Percentiles rank a stretch among this genome's conserved stretches.
These are phyloP conservation scores for Himalopsyche tibetana DNA, from an alignment of 2,888 invertebrate species.

Conservation along the genomic window DNA sequence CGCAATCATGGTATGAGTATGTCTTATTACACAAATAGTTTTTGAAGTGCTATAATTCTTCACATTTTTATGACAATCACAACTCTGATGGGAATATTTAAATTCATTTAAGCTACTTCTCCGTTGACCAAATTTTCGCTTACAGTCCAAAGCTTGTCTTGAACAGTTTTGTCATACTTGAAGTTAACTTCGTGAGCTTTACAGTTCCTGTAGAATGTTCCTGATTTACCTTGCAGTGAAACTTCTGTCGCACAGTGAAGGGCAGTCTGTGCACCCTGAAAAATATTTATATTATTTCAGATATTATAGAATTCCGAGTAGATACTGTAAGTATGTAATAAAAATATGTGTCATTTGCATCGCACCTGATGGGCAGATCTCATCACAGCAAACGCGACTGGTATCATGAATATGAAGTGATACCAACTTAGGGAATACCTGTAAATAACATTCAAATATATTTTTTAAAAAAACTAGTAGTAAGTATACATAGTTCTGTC, in stretches of 20 bases:
- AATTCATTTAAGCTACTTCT: conserved; percentile 46
- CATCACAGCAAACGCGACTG: conserved; percentile 84
- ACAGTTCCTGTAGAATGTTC: conserved; percentile 87
- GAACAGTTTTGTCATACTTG: conserved; percentile 78
- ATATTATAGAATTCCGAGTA: not conserved
- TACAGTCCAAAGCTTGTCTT: conserved; percentile 82
- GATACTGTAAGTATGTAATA: not conserved
- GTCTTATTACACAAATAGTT: too few relatives aligned
- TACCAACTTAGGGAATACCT: conserved; percentile 81
- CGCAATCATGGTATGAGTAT: too few relatives aligned
- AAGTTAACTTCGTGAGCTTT: conserved; percentile 78
- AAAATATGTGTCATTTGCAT: not conserved
- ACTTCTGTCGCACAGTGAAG: conserved; percentile 85
- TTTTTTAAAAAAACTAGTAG: not conserved
- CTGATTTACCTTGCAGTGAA: conserved; percentile 79
- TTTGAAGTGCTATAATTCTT: too few relatives aligned
- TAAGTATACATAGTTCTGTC: too few relatives aligned
- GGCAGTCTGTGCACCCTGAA: conserved; percentile 87
- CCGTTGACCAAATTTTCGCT: conserved; percentile 77
- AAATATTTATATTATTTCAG: conserved; percentile 66
- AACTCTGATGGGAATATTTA: not conserved
- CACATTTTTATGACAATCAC: not conserved
- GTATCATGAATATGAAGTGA: conserved; percentile 82
- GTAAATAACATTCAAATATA: conserved; percentile 67
- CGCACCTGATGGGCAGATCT: conserved; percentile 83